Evolutionary conservation across 2,888 invertebrate genomes (phyloP).

Genomic region (Chrysolina haemoptera): DNA sequence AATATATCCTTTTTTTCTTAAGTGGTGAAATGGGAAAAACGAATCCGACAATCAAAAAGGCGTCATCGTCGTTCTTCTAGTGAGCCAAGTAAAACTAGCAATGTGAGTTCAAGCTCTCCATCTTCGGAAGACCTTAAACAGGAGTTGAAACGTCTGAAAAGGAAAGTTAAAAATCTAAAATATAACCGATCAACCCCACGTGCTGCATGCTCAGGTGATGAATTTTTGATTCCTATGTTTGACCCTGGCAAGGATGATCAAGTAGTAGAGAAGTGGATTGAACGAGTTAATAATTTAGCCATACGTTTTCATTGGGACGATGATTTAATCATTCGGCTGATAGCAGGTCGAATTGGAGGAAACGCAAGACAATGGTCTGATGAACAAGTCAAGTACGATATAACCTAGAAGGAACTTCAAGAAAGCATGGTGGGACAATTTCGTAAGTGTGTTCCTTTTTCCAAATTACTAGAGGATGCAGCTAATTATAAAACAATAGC

Average conservation of each 20-base stretch:
- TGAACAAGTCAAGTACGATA: too few species aligned
- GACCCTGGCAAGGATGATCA: background rate
- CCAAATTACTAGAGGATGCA: constrained; percentile 46
- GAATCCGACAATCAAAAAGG: background rate
- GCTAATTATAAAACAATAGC: constrained; percentile 42
- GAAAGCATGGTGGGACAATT: background rate
- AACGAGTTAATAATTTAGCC: background rate
- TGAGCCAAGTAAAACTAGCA: background rate
- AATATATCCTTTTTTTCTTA: background rate
- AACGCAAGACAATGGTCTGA: too few species aligned
- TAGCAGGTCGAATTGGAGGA: too few species aligned
- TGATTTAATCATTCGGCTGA: background rate
- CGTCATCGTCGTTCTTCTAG: background rate
- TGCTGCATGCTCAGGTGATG: background rate
- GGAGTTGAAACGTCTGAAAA: too few species aligned
- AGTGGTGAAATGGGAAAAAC: background rate
- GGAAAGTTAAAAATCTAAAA: too few species aligned
- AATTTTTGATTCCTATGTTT: background rate
- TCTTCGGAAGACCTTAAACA: too few species aligned
- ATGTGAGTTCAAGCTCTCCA: background rate
- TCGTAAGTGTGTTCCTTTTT: background rate
- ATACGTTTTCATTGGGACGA: background rate
- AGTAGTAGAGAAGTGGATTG: background rate
- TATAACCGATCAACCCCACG: background rate
- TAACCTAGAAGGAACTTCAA: background rate